phyloP scores from a whole-genome alignment of 2,888 invertebrate genomes.

The Hololepta plana region DNA sequence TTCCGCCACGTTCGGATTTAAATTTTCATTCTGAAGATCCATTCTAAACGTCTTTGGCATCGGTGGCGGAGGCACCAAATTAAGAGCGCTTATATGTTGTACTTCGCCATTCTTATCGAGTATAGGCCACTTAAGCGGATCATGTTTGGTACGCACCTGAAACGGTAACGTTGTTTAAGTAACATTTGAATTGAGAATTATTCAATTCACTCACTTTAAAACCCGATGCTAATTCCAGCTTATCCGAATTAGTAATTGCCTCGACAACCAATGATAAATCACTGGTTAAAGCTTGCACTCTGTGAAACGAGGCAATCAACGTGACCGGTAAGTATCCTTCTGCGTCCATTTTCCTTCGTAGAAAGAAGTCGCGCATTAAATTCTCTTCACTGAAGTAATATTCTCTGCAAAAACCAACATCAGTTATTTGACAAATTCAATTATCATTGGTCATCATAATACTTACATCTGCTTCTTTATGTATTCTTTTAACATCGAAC shows the following conservation, averaged over 20 bases:
- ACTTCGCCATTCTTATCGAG: slow-evolving; percentile 37
- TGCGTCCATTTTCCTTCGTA: slow-evolving; percentile 89
- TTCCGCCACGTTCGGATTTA: slow-evolving; percentile 77
- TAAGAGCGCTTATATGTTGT: no score
- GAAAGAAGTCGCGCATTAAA: slow-evolving; percentile 85
- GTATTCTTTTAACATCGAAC: slow-evolving; percentile 55
- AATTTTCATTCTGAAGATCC: slow-evolving; percentile 32
- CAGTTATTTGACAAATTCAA: no score
- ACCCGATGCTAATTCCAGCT: slow-evolving; percentile 57
- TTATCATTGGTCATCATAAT: no score
- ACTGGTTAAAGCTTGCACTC: slow-evolving; percentile 73
- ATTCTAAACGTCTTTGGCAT: slow-evolving; percentile 39
- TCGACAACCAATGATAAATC: slow-evolving; percentile 70
- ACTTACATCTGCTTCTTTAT: slow-evolving; percentile 85
- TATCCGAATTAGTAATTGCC: slow-evolving; percentile 71
- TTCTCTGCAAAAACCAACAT: slow-evolving; percentile 49
- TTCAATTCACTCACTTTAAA: slow-evolving; percentile 49
- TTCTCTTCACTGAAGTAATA: slow-evolving; percentile 98
- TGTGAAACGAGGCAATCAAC: slow-evolving; percentile 89
- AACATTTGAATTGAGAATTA: no score
- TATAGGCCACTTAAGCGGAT: slow-evolving; percentile 82
- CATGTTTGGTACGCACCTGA: slow-evolving; percentile 63
- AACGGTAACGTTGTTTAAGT: slow-evolving; percentile 9
- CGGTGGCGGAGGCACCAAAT: slow-evolving; percentile 54
- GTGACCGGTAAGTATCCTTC: slow-evolving; percentile 88